Percentiles rank a stretch among this genome's conserved stretches.
Conservation (phyloP, 2,888 invertebrate genomes). For the Bibio marci region DNA sequence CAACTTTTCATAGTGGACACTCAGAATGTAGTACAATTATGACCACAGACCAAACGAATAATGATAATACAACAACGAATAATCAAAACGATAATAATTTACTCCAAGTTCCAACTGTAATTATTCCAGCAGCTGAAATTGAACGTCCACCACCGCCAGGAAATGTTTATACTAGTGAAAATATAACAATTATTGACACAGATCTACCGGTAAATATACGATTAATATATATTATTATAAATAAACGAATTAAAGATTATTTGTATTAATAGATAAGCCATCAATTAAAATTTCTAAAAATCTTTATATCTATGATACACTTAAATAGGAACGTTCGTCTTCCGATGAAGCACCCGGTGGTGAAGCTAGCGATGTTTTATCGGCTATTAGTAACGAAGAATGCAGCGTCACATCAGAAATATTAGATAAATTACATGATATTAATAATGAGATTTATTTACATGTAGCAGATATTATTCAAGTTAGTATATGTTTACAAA, state of each 20-base stretch:
- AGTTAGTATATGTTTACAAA: slow-evolving; percentile 14
- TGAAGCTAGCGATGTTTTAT: slow-evolving; percentile 37
- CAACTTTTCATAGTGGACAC: too few species aligned
- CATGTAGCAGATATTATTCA: slow-evolving; percentile 25
- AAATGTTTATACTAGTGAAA: slow-evolving; percentile 32
- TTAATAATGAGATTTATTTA: slow-evolving; percentile 12
- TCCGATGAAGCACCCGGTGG: slow-evolving; percentile 22
- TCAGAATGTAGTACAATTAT: slow-evolving; percentile 9
- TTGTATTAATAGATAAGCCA: too few species aligned
- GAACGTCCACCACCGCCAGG: slow-evolving; percentile 1
- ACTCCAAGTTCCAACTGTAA: slow-evolving; percentile 23
- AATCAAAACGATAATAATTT: neutral
- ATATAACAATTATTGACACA: slow-evolving; percentile 47
- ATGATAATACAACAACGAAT: slow-evolving; percentile 11
- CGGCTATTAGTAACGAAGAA: slow-evolving; percentile 49
- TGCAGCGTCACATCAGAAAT: slow-evolving; percentile 54
- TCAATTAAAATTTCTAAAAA: too few species aligned
- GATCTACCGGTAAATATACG: slow-evolving; percentile 34
- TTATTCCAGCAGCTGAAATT: slow-evolving; percentile 14
- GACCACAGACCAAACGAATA: slow-evolving; percentile 2
- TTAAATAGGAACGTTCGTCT: slow-evolving; percentile 22
- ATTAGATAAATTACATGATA: slow-evolving; percentile 29
- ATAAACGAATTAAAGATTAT: too few species aligned
- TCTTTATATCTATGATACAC: neutral
- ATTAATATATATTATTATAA: too few species aligned